A percentile compares a stretch with the other conserved stretches of the same genome.
These are phyloP conservation scores for Otis tarda DNA, from an alignment of 2,113 vertebrate genomes.

Conservation along the genomic window DNA sequence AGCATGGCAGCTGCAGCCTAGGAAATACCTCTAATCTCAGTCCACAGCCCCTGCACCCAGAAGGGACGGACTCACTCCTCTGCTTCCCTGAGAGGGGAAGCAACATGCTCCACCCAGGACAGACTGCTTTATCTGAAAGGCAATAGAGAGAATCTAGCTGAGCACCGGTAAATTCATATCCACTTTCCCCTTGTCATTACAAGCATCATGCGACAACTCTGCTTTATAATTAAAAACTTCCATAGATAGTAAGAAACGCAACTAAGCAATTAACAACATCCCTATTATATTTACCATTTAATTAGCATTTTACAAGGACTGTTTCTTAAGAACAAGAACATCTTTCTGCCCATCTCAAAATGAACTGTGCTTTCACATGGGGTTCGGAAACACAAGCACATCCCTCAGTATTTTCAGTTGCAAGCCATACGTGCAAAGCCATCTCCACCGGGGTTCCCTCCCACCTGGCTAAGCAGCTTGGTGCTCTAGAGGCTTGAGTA, in stretches of 20 bases:
- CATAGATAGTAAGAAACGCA: conserved; percentile 28
- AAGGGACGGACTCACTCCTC: accelerated
- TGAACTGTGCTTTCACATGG: background rate
- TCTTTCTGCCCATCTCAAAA: background rate
- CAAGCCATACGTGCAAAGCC: accelerated
- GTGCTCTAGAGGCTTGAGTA: background rate
- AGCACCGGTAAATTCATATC: background rate
- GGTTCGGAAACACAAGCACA: background rate
- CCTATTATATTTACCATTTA: conserved; percentile 45
- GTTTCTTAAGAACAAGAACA: conserved; percentile 13
- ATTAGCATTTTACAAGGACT: conserved; percentile 45
- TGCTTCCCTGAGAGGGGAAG: background rate
- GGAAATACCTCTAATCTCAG: background rate
- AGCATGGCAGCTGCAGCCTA: background rate
- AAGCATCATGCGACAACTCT: background rate
- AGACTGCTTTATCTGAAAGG: background rate
- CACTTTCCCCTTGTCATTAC: background rate
- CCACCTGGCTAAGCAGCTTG: background rate
- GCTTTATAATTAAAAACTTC: conserved; percentile 18
- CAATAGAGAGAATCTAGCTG: background rate
- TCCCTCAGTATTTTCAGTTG: background rate
- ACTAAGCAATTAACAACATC: conserved; percentile 38
- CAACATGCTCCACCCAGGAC: background rate
- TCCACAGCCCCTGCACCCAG: accelerated
- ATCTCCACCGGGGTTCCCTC: background rate